phyloP scores from a whole-genome alignment of 2,888 invertebrate genomes.

The Andrena minutula region DNA sequence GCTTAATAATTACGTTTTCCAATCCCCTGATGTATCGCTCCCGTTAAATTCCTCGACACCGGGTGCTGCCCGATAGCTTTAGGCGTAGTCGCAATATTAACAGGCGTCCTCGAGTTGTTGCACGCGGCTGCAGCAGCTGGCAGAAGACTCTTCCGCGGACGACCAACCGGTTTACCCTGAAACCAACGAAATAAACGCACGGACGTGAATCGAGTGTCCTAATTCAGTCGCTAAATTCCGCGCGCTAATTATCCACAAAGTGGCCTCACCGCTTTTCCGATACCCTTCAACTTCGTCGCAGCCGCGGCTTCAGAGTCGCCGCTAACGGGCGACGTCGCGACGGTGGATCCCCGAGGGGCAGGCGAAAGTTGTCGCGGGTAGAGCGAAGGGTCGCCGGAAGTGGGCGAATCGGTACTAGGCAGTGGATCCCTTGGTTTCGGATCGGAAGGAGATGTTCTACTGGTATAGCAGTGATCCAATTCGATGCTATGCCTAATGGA shows the following conservation, averaged over 20 bases:
- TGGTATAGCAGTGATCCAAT: slow-evolving; percentile 94
- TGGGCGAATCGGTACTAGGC: slow-evolving; percentile 76
- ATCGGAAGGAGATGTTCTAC: slow-evolving; percentile 86
- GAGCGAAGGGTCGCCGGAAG: slow-evolving; percentile 72
- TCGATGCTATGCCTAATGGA: slow-evolving; percentile 86
- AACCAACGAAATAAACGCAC: slow-evolving; percentile 6
- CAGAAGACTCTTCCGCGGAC: slow-evolving; percentile 60
- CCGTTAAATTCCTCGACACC: slow-evolving; percentile 59
- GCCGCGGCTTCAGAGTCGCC: slow-evolving; percentile 41
- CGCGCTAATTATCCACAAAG: not conserved
- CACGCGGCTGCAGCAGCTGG: slow-evolving; percentile 16
- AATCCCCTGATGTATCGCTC: slow-evolving; percentile 52
- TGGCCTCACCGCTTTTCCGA: slow-evolving; percentile 55
- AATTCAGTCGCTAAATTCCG: not conserved
- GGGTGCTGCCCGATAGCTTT: slow-evolving; percentile 61
- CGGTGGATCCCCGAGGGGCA: slow-evolving; percentile 30
- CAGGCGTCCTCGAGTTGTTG: slow-evolving; percentile 37
- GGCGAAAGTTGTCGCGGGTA: slow-evolving; percentile 51
- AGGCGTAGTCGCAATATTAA: slow-evolving; percentile 46
- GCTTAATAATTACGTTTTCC: slow-evolving; percentile 58
- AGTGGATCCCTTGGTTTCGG: slow-evolving; percentile 86
- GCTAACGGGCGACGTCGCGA: slow-evolving; percentile 31
- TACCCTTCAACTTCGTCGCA: slow-evolving; percentile 61
- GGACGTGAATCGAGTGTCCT: too few species aligned
- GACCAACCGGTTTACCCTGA: slow-evolving; percentile 64